These are phyloP conservation scores for Orthonychiurus folsomi DNA, from an alignment of 2,888 invertebrate species.

Conservation along the genomic window DNA sequence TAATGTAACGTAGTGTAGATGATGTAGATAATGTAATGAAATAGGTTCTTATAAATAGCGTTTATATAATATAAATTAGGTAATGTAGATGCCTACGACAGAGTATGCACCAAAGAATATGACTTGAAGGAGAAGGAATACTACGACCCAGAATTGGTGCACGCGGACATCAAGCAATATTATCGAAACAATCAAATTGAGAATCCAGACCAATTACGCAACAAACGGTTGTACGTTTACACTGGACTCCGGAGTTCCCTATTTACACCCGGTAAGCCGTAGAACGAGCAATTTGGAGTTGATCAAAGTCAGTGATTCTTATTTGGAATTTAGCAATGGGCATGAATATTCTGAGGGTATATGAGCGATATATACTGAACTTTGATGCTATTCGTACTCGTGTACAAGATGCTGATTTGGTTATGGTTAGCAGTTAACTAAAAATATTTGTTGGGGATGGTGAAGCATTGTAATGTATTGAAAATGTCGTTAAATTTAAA, in stretches of 20 bases:
- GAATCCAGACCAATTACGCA: slow-evolving; percentile 27
- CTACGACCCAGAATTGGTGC: slow-evolving; percentile 27
- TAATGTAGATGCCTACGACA: slow-evolving; percentile 33
- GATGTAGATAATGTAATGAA: too few relatives aligned
- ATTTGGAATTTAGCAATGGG: slow-evolving; percentile 7
- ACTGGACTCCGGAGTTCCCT: slow-evolving; percentile 28
- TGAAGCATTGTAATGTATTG: background rate
- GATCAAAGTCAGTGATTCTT: background rate
- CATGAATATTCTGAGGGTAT: slow-evolving; percentile 21
- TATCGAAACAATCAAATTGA: slow-evolving; percentile 29
- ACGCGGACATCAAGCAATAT: slow-evolving; percentile 30
- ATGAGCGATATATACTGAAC: slow-evolving; percentile 22
- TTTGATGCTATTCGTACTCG: slow-evolving; percentile 13
- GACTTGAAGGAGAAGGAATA: slow-evolving; percentile 11
- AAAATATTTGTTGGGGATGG: background rate
- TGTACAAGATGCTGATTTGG: slow-evolving; percentile 20
- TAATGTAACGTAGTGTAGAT: too few relatives aligned
- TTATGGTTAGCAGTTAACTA: slow-evolving; percentile 2
- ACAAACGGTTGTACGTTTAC: slow-evolving; percentile 36
- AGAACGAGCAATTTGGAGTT: too few relatives aligned
- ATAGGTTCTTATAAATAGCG: too few relatives aligned
- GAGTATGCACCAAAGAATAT: slow-evolving; percentile 30
- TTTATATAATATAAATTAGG: too few relatives aligned
- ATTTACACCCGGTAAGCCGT: slow-evolving; percentile 27
- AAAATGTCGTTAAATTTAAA: too few relatives aligned